Evolutionary conservation across 2,888 invertebrate species (phyloP), one percentile per base, ranked within the genome.

Genomic region (Leptarthrus brevirostris): DNA sequence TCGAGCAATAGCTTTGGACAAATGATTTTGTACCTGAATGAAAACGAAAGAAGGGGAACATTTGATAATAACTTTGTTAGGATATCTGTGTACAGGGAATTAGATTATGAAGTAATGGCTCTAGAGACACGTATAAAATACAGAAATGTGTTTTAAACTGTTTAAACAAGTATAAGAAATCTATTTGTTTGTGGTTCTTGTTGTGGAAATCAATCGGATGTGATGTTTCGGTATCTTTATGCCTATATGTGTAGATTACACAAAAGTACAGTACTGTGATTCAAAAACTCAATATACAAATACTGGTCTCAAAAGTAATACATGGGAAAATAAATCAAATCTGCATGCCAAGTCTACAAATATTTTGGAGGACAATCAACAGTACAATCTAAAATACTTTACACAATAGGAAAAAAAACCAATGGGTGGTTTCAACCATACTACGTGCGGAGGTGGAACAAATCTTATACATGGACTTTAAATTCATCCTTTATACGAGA

Each of bases 1-100:
- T 90, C 91, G 83, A 91, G 90, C 81, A 91, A 93, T 79, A 90
- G 94, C 86, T 92, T 92, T 80, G 98, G 97, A 86, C 95, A 95
- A 89, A 99, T 91, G 89, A 99, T 97, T 90, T 98, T 97, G 92
- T 99, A 99, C 90, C 96, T 96, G 30, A 6, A 72, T 72, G 18
- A 36, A 16, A 72, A 24, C 18, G 22, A 49, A 64, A 22, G n/a
- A 64, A n/a, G 14, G 61, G 64, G 47, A 44, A 47, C 8, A 64
- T 64, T 56, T 24, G 64, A 64, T 44, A 64, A 64, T 47, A 44
- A 40, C 40, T 12, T 40, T 40, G 12, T 40, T 12, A 40, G 40
- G 24, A 26, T 64, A 64, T 12, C 20, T 24, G 26, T 24, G 30
- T 56, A 30, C 12, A 56, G 14, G 10, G 16, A 18, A 61, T 10